Conservation (phyloP, 2,113 vertebrate species). For the Sturnus vulgaris region DNA sequence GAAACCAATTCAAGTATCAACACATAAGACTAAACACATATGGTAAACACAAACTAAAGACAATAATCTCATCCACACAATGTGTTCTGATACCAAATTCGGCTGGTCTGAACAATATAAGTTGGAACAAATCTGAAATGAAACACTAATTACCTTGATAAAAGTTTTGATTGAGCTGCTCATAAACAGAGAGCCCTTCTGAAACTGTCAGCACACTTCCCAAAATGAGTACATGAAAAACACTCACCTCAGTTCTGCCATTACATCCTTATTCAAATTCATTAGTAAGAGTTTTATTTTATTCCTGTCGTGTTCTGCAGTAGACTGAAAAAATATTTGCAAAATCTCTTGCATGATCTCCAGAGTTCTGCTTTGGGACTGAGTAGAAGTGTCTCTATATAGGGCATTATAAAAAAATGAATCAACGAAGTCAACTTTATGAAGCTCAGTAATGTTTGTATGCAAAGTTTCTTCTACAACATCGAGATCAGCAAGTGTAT, state of each 20-base stretch:
- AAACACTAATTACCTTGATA: background rate
- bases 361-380: background rate
- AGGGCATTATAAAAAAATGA: background rate
- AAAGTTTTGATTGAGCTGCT: background rate
- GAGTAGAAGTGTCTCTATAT: background rate
- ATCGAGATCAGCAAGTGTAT: background rate
- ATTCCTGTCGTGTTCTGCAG: background rate
- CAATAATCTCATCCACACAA: background rate
- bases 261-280: background rate
- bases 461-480: background rate
- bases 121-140: background rate
- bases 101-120: background rate
- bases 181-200: background rate
- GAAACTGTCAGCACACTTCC: background rate
- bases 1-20: background rate
- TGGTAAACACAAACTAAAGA: fast-evolving
- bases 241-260: slow-evolving; percentile 57
- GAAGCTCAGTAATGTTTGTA: background rate
- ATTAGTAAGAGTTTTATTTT: background rate
- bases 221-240: background rate
- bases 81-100: background rate
- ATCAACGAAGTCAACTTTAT: background rate
- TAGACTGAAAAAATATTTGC: background rate
- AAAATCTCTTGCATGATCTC: background rate
- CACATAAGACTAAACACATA: background rate